These are phyloP conservation scores for Menura novaehollandiae DNA, from an alignment of 2,113 vertebrate species.

Conservation along the genomic window DNA sequence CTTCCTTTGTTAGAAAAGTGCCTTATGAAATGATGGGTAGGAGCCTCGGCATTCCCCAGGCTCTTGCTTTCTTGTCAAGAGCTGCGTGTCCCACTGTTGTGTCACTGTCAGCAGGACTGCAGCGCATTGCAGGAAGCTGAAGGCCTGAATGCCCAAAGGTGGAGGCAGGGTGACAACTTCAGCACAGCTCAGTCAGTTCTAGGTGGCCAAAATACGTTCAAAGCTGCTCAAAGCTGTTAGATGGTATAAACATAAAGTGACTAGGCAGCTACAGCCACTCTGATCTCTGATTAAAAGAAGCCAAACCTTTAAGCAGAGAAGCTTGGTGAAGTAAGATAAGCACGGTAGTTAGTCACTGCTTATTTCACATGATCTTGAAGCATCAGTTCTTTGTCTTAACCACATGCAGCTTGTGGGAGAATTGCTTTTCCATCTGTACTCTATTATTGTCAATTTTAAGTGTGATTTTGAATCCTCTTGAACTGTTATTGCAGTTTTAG, in stretches of 20 bases:
- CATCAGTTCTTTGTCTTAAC: constrained; percentile 8
- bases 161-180: background rate
- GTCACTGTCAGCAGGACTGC: background rate
- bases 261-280: background rate
- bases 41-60: background rate
- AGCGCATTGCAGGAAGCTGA: background rate
- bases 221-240: background rate
- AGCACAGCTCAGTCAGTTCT: background rate
- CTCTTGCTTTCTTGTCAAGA: background rate
- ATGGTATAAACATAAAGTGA: background rate
- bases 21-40: no score
- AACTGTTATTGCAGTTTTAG: background rate
- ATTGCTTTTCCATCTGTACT: background rate
- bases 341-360: background rate
- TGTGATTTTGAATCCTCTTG: background rate
- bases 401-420: background rate
- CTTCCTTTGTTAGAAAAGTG: background rate
- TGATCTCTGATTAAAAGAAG: background rate
- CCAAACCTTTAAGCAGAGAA: background rate
- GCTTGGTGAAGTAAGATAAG: background rate
- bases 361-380: background rate
- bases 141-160: background rate
- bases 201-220: background rate
- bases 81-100: background rate
- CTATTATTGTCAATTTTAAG: background rate